Evolutionary conservation across 2,888 invertebrate genomes (phyloP).

Genomic region (Macrophya alboannulata): DNA sequence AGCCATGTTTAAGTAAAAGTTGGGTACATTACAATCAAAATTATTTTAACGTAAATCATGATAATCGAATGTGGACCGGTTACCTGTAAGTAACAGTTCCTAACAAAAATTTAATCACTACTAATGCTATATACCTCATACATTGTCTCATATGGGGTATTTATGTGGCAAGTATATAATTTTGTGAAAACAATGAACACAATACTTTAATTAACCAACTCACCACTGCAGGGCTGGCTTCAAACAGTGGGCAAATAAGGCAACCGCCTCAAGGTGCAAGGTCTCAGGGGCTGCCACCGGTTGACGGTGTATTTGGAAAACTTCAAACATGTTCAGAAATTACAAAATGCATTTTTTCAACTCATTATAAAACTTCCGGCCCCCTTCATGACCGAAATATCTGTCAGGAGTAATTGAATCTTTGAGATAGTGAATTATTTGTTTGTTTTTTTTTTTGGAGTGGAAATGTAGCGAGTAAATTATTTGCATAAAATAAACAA

Average conservation of each 20-base stretch:
- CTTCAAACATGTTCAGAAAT: no score
- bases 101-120: background rate
- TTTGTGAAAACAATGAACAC: background rate
- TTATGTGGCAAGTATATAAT: background rate
- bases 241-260: no score
- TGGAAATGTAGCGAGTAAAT: background rate
- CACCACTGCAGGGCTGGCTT: background rate
- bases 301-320: no score
- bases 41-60: background rate
- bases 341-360: no score
- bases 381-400: background rate
- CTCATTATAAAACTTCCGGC: background rate
- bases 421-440: no score
- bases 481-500: no score
- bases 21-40: slow-evolving; percentile 41
- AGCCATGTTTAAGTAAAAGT: slow-evolving; percentile 24
- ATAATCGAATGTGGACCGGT: background rate
- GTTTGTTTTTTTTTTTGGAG: background rate
- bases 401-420: no score
- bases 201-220: background rate
- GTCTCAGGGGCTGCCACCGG: no score
- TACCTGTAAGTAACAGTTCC: background rate
- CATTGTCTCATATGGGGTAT: background rate
- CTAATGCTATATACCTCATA: background rate
- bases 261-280: no score